Evolutionary conservation across 2,797 vertebrate genomes (phyloP), one percentile per base, ranked within the genome.

Genomic region (Lophotriccus pileatus): DNA sequence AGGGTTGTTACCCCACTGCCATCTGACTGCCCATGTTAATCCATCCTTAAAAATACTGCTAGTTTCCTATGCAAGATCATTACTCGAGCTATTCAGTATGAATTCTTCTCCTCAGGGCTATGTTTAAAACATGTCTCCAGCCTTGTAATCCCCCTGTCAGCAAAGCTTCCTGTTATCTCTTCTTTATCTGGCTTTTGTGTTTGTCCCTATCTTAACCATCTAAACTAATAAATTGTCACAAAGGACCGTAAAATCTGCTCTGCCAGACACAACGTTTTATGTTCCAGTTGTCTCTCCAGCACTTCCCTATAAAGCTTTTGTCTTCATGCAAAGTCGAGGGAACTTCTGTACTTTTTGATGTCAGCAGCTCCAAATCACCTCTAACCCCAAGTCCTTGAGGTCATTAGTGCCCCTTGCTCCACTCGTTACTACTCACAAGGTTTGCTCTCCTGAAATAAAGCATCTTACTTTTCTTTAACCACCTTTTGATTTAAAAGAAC

Each of bases 121-220:
- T 47, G 72, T 83, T 89, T 85, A 87, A 95, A 93, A 76, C 81
- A 21, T 3, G 49, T 74, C 78, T 85, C 72, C 78, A 85, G 87
- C 34, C 41, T 68, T 70, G 47, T 79, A 89, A 96, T 87, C 41
- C 41, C 28, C 24, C 50, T 88, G 34, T 95, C 91, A 94, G 63
- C 80, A 93, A 91, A 94, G 64, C 19, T 82, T 86, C 79, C 52
- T 27, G 14, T 49, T 91, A 91, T 77, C 89, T 74, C 56, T 79
- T 84, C 70, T 93, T 80, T 82, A 91, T 93, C 86, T 91, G 64
- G 64, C 44, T 91, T 89, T 90, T 77, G 82, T 70, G 37, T 91
- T 89, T 5, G 0, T 28, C 68, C 79, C 56, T 67, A 80, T 94
- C 81, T 93, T 56, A 83, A 41, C 56, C 64, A 94, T 85, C 82